These are phyloP conservation scores for Margaritifera margaritifera DNA, from an alignment of 2,888 invertebrate genomes.

Conservation along the genomic window DNA sequence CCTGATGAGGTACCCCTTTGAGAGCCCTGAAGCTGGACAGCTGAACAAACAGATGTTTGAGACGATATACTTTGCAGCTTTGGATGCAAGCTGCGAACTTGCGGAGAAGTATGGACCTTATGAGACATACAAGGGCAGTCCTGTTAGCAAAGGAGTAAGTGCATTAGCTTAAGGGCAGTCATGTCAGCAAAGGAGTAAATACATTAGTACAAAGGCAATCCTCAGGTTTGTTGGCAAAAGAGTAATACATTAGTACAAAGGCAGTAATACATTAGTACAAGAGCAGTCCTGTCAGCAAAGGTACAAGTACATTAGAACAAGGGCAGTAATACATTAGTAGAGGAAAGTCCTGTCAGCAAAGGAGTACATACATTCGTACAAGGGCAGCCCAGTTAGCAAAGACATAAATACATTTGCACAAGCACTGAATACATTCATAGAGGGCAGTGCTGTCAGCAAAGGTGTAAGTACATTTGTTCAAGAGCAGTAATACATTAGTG, in stretches of 20 bases:
- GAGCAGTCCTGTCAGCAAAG: no score
- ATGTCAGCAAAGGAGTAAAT: neutral
- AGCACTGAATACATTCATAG: no score
- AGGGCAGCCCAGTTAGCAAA: slow-evolving; percentile 93
- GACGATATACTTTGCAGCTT: slow-evolving; percentile 96
- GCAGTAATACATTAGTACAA: no score
- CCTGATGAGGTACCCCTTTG: slow-evolving; percentile 92
- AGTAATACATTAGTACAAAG: no score
- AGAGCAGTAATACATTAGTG: no score
- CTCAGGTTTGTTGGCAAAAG: no score
- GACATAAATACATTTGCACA: slow-evolving; percentile 77
- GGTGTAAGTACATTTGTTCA: slow-evolving; percentile 77
- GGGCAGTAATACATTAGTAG: no score
- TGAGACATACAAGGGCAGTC: slow-evolving; percentile 91
- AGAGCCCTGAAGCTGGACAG: slow-evolving; percentile 86
- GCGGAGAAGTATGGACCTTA: slow-evolving; percentile 89
- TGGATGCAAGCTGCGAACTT: slow-evolving; percentile 96
- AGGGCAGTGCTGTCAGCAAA: slow-evolving; percentile 86
- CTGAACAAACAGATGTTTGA: slow-evolving; percentile 98
- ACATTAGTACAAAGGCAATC: no score
- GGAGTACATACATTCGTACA: slow-evolving; percentile 77
- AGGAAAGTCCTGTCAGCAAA: neutral
- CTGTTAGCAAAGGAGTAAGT: slow-evolving; percentile 90
- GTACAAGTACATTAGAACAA: no score
- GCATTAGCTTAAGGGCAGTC: slow-evolving; percentile 7